Evolutionary conservation across 2,113 vertebrate genomes (phyloP), one percentile per base, ranked within the genome.

Genomic region (Heptranchias perlo): DNA sequence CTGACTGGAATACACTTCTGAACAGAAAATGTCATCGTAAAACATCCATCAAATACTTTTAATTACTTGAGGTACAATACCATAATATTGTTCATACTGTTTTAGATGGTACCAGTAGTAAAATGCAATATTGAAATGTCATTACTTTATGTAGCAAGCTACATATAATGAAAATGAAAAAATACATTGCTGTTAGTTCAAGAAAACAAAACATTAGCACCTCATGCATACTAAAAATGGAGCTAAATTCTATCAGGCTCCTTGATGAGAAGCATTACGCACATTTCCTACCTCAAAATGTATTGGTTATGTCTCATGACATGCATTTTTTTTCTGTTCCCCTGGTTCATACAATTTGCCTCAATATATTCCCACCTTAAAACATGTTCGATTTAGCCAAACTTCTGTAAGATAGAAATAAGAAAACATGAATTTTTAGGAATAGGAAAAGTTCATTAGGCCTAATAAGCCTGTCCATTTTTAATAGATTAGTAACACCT

Each of bases 21-120:
- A 62, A 93, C 64, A 62, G 89, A 93, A 89, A 93, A 93, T 82
- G 18, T 23, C 78, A 82, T 82, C 39, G 39, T 14, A 47, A 64
- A 93, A 62, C n/a, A 93, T 93, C 89, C 10, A 62, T 93, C 89
- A 93, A 23, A 58, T 54, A 89, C 49, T 93, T 64, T 62, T 93
- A 64, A 64, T 93, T 93, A 23, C n/a, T 39, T 39, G n/a, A 62
- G 54, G 35, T 62, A 62, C 6, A 93, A 93, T 21, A 47, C 58
- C 58, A 21, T 64, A 93, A 64, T 39, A 39, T 93, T 93, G 58
- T 39, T 93, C 58, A 61, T 21, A 13, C 54, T 61, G 14, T 31
- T 14, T 58, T n/a, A 92, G 58, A 61, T 89, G 87, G 18, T 61
- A 11, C 11, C n/a, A n/a, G 14, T 2, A 7, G 35, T 62, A 93